Base-by-base conservation (phyloP, 2,888 invertebrate species). In the Cephus nigrinus region DNA sequence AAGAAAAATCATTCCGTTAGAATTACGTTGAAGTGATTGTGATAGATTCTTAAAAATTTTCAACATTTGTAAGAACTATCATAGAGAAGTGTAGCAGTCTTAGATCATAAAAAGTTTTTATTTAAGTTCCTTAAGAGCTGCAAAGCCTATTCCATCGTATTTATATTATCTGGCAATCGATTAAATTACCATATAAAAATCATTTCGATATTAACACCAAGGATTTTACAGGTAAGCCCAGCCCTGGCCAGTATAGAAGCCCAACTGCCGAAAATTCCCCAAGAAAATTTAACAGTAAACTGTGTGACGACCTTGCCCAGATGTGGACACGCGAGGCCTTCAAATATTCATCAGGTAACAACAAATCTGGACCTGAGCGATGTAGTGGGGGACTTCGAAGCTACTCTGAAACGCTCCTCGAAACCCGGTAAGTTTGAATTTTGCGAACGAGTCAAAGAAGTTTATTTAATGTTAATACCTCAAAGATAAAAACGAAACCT, bases 371-470 rank as follows among this genome's bases (percentile, higher is more conserved):
- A 90, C 80, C 84, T 90, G 75, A 90, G 89, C 82, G 90, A 93
- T 82, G 95, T 95, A 78, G 94, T 95, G 79, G 93, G 93, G 77
- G 95, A 96, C 90, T 96, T 96, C 88, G 95, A 96, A 90, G 93
- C 94, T 83, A 95, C 95, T 32, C 91, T 95, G 80, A 94, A 94
- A 84, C 92, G 94, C 78, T 87, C 90, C 71, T 84, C 86, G 68
- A 88, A 86, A 75, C 33, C 74, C 36, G 73, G 69, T n/a, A 75
- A 55, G 55, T 55, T 55, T 82, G 88, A 33, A 77, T 80, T 80
- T 76, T 40, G 80, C 15, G 9, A 55, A 55, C 2, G 9, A 23
- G 55, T 23, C 55, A 23, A 55, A 23, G 1, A 55, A 9, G 2
- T 55, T 33, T 71, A 9, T 71, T 33, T 71, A 32, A 30, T 15